Evolutionary conservation across 1,140 invertebrate genomes (phyloP), one percentile per base, ranked within the genome.

Genomic region (Dufourea novaeangliae): DNA sequence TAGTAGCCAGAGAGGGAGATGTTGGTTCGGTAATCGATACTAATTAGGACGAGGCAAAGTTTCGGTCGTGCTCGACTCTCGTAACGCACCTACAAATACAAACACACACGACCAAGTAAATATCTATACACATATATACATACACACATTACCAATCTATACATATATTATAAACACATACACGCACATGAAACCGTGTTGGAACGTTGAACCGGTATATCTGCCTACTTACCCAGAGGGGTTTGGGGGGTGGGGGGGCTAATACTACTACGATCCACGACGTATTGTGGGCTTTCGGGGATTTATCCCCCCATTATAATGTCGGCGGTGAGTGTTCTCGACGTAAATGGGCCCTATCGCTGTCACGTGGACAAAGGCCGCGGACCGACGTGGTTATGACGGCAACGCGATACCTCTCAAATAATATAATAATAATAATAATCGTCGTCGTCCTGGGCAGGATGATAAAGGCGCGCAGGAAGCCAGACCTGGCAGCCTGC

Each of bases 301-400:
- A 84, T 88, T 88, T 87, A 85, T 88, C 80, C 86, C n/a, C 72
- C 83, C 78, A 88, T 88, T 88, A 88, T 88, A 71, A 74, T 57
- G 74, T 76, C 71, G 72, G 64, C 72, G 56, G 67, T 72, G 81
- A 88, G 88, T 87, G 85, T 80, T 85, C 84, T 37, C 66, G 84
- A 85, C 79, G 85, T 87, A 89, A 90, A 90, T 89, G 87, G 88
- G 88, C 88, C 88, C 86, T 90, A 90, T 90, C 88, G 85, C 87
- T 90, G 88, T 90, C 88, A 85, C 82, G 69, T 80, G 83, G 83
- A 90, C 87, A 90, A 90, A 86, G 87, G 86, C 76, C 59, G 34
- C 56, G 78, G 73, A 80, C 86, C 87, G 88, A 89, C 86, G 83
- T 88, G 88, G 80, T 88, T 85, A 86, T 89, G 88, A 90, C 87